phyloP scores from a whole-genome alignment of 1,140 invertebrate species.

The Leucophenga varia region DNA sequence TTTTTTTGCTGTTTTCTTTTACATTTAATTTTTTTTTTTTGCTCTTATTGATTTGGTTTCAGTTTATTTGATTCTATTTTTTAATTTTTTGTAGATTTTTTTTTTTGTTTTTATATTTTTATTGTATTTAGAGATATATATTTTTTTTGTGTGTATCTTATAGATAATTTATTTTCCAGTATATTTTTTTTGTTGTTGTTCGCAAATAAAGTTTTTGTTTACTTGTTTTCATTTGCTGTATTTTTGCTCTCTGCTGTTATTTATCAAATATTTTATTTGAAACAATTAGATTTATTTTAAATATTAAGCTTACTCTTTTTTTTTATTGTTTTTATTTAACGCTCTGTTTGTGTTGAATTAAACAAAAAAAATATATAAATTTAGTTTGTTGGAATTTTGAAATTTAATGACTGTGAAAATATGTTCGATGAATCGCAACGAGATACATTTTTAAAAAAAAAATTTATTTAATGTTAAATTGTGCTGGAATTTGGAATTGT shows the following conservation, averaged over 20 bases:
- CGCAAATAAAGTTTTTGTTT: conserved; percentile 14
- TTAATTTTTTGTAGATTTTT: neutral
- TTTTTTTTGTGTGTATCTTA: too few species aligned
- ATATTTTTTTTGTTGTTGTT: conserved; percentile 20
- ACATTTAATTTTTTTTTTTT: conserved; percentile 10
- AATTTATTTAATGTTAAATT: conserved; percentile 12
- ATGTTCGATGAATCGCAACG: conserved; percentile 9
- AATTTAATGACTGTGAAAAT: conserved; percentile 13
- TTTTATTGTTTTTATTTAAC: conserved; percentile 8
- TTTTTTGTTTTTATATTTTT: conserved; percentile 6
- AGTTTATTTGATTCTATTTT: conserved; percentile 10
- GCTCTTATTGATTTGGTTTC: conserved; percentile 10
- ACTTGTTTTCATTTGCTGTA: conserved; percentile 5
- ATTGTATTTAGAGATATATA: conserved; percentile 12
- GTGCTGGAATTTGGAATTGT: too few species aligned
- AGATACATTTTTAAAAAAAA: neutral
- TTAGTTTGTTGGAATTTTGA: conserved; percentile 31
- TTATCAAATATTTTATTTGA: conserved; percentile 27
- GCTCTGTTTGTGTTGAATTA: too few species aligned
- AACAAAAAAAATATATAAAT: conserved; percentile 4
- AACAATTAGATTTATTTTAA: conserved; percentile 19
- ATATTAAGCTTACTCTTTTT: too few species aligned
- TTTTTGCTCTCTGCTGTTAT: conserved; percentile 10
- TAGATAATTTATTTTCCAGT: conserved; percentile 26
- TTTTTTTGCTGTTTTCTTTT: conserved; percentile 6